Evolutionary conservation across 2,113 vertebrate species (phyloP), one percentile per base, ranked within the genome.

Genomic region (Heteronetta atricapilla): DNA sequence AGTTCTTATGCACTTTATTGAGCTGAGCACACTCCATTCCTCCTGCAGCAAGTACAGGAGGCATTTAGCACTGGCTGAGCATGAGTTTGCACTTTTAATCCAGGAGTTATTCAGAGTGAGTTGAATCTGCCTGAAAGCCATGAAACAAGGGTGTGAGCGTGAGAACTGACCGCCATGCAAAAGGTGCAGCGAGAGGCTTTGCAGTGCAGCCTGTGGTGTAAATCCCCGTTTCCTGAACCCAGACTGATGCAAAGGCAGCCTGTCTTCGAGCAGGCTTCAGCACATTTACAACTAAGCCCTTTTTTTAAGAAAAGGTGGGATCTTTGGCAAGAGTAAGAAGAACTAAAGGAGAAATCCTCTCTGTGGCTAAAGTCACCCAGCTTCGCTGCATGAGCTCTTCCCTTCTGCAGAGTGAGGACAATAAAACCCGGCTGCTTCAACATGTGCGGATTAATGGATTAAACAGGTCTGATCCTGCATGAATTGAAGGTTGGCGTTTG

Each of bases 391-490:
- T 83, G 67, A 95, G 68, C 26, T 82, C 50, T 91, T 94, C 36
- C 19, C 34, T 79, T 88, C 64, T 86, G 36, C 59, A 89, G 67
- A 95, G 91, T 19, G 77, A 82, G 25, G 72, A 67, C 81, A 69
- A 42, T 77, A 80, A 83, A 91, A 48, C 26, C 40, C 5, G 10
- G 4, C 56, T 91, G 94, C 89, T 93, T 91, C 82, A 91, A 88
- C 91, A 67, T 9, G 87, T 80, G 68, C 63, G 38, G 82, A 95
- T 94, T 93, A 94, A 74, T 88, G 85, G 89, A 94, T 95, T 95
- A 88, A 95, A 84, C 96, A 96, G 63, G 94, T 87, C 87, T 75
- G 72, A 94, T 94, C 95, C 60, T 96, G 94, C 72, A 83, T 31
- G 88, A 82, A 81, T 60, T 80, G 75, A 80, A 81, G 44, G 62